Base-by-base conservation (phyloP, 2,113 vertebrate species). In the Plecturocebus donacophilus region DNA sequence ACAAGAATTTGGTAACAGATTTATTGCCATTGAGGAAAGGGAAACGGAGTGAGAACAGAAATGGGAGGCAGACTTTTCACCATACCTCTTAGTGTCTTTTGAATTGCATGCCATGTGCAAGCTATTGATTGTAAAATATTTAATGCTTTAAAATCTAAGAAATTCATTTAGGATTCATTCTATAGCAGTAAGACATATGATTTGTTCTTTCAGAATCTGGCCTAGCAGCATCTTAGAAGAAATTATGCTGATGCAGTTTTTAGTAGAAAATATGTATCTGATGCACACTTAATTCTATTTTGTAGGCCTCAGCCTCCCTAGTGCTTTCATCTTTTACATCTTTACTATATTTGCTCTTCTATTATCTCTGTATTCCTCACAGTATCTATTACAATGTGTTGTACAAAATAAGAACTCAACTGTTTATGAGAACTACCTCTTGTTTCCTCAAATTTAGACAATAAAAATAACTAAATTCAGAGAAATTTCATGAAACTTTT, bases 401-500 rank as follows among this genome's bases (percentile, higher is more conserved):
- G 9, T n/a, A 20, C 17, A 25, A 64, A 52, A 10, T 76, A 13
- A 40, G 9, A 76, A 64, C 19, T 77, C 70, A 93, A 38, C n/a
- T 35, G 30, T 79, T 90, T 52, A 42, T 76, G 88, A 75, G n/a
- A 40, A 64, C 79, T 94, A 52, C 45, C 40, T 75, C 8, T 70
- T 42, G 20, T 68, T 80, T 91, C 56, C n/a, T 91, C 68, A 85
- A 4, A 85, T 64, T 85, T 86, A 47, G 19, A 47, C 89, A 90
- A 19, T 81, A 35, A 91, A 91, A 85, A 42, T 91, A 61, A 76
- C 47, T 64, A 84, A 94, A 80, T 71, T 90, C n/a, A 40, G 80
- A 90, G 64, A 64, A 82, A 96, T 84, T 88, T 70, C 20, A 4
- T 56, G 52, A 56, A 88, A 82, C 38, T 90, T 90, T 84, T 84